These are phyloP conservation scores for Sebastes matsubarae DNA, from an alignment of 2,797 vertebrate species.

Conservation along the genomic window DNA sequence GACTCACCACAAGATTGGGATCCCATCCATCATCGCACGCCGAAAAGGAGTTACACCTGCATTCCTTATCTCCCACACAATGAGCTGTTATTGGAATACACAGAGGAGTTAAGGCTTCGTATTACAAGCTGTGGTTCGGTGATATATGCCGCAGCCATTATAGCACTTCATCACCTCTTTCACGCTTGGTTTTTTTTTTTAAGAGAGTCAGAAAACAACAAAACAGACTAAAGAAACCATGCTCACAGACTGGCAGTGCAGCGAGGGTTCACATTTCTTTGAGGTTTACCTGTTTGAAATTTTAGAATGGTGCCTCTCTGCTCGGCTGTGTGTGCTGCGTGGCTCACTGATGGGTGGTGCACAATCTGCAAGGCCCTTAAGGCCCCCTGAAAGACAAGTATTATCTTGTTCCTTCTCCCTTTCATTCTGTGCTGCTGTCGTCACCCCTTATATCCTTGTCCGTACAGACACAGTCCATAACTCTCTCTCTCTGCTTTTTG, in stretches of 20 bases:
- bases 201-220: not conserved
- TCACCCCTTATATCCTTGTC: conserved; percentile 34
- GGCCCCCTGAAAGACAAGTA: conserved; percentile 32
- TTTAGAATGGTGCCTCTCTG: conserved; percentile 22
- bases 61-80: conserved; percentile 46
- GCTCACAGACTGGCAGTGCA: not conserved
- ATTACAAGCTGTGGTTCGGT: conserved; percentile 44
- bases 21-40: conserved; percentile 55
- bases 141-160: conserved; percentile 42
- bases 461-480: not conserved
- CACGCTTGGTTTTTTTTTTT: not conserved
- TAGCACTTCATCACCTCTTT: conserved; percentile 34
- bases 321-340: not conserved
- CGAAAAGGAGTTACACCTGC: conserved; percentile 55
- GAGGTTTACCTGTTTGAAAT: conserved; percentile 48
- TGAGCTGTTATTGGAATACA: conserved; percentile 50
- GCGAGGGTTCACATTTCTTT: conserved; percentile 41
- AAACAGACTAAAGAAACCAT: conserved; percentile 17
- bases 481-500: not conserved
- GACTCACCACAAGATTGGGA: conserved; percentile 47
- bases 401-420: conserved; percentile 32
- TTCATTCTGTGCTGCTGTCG: conserved; percentile 36
- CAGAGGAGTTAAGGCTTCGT: conserved; percentile 38
- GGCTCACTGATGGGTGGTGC: conserved; percentile 12
- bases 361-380: conserved; percentile 35